A percentile compares a stretch with the other conserved stretches of the same genome.
phyloP scores from a whole-genome alignment of 2,797 vertebrate species.

The Chrosomus eos region DNA sequence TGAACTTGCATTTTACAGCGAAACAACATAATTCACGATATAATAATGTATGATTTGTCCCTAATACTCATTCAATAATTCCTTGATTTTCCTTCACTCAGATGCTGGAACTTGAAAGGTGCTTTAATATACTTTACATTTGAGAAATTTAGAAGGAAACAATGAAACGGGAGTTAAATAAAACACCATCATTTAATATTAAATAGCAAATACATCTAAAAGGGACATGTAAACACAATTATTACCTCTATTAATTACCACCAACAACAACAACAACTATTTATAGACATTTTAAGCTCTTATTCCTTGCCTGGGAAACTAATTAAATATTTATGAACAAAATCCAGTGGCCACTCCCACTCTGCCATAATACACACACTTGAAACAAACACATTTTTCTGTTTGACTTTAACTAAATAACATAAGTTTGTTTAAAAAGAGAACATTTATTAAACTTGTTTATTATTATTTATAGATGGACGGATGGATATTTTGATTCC shows the following conservation, averaged over 20 bases:
- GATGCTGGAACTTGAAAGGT: background rate
- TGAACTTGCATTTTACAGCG: background rate
- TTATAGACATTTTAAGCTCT: background rate
- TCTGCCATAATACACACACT: background rate
- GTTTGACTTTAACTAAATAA: background rate
- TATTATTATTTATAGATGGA: too few species aligned
- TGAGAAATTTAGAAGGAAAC: background rate
- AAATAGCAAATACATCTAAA: too few species aligned
- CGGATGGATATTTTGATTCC: too few species aligned
- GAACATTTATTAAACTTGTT: too few species aligned
- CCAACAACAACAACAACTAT: background rate
- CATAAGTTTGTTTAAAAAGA: too few species aligned
- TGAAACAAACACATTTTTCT: background rate
- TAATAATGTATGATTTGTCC: too few species aligned
- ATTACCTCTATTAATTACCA: background rate
- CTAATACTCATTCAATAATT: too few species aligned
- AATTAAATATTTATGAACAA: background rate
- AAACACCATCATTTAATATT: background rate
- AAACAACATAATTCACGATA: background rate
- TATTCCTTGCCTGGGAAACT: background rate
- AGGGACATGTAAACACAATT: background rate
- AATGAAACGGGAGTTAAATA: background rate
- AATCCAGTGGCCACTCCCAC: background rate
- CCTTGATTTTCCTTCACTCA: background rate
- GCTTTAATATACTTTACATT: background rate